phyloP scores from a whole-genome alignment of 2,797 vertebrate species.

The Gymnothorax reevesii region DNA sequence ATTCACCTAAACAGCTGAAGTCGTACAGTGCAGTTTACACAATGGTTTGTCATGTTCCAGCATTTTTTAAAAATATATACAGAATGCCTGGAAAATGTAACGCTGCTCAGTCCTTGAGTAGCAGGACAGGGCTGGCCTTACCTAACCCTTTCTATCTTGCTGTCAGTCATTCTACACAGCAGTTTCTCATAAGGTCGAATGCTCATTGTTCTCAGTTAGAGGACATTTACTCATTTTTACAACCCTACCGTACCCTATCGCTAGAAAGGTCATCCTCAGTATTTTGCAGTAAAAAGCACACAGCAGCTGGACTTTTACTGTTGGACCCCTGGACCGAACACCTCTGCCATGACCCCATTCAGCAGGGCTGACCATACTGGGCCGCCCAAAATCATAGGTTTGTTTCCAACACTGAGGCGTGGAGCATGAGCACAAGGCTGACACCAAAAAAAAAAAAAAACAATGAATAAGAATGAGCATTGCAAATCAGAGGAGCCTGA shows the following conservation, averaged over 20 bases:
- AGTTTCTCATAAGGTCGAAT: background rate
- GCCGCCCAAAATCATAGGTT: background rate
- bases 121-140: background rate
- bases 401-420: background rate
- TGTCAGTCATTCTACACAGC: background rate
- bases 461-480: background rate
- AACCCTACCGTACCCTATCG: no score
- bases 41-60: no score
- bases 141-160: background rate
- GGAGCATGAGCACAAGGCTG: background rate
- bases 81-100: background rate
- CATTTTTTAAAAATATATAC: no score
- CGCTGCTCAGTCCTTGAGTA: no score
- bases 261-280: no score
- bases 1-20: no score
- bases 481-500: background rate
- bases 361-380: background rate
- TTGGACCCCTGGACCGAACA: no score
- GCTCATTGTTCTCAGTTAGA: background rate
- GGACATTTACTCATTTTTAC: background rate
- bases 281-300: no score
- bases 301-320: no score
- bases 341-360: background rate
- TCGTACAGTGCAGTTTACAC: no score
- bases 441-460: background rate